phyloP scores from a whole-genome alignment of 1,140 invertebrate species.

The Atta colombica region DNA sequence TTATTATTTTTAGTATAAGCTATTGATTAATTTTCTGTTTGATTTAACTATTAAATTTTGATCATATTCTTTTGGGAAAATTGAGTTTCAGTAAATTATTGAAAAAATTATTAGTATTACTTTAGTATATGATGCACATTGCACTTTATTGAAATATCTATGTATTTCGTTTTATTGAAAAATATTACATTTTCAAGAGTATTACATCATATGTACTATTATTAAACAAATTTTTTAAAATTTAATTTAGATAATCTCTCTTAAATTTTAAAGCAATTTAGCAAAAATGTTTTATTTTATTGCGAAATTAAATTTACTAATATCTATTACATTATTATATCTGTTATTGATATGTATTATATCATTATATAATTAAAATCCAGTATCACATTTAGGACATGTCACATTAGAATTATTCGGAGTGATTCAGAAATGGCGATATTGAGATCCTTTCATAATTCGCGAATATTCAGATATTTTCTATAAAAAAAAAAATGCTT shows the following conservation, averaged over 20 bases:
- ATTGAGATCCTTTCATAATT: not conserved
- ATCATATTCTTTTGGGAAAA: not conserved
- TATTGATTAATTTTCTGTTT: not conserved
- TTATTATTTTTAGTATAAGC: not conserved
- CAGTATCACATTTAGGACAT: too few species aligned
- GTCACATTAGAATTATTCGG: not conserved
- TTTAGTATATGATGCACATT: not conserved
- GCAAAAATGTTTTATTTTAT: not conserved
- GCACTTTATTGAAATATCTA: conserved; percentile 23
- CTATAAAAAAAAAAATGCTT: not conserved
- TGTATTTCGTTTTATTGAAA: not conserved
- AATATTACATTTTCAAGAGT: not conserved
- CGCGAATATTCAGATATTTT: not conserved
- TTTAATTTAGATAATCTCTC: not conserved
- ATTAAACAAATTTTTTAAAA: conserved; percentile 19
- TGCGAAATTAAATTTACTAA: conserved; percentile 2
- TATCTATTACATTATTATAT: not conserved
- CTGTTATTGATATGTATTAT: not conserved
- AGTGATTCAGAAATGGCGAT: not conserved
- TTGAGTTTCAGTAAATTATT: conserved; percentile 6
- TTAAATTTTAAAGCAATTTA: conserved; percentile 7
- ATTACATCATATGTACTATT: not conserved
- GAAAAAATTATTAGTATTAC: conserved; percentile 11
- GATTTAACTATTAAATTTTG: not conserved
- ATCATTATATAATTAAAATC: not conserved